Evolutionary conservation across 1,140 invertebrate species (phyloP).

Genomic region (Doryteuthis pealeii): DNA sequence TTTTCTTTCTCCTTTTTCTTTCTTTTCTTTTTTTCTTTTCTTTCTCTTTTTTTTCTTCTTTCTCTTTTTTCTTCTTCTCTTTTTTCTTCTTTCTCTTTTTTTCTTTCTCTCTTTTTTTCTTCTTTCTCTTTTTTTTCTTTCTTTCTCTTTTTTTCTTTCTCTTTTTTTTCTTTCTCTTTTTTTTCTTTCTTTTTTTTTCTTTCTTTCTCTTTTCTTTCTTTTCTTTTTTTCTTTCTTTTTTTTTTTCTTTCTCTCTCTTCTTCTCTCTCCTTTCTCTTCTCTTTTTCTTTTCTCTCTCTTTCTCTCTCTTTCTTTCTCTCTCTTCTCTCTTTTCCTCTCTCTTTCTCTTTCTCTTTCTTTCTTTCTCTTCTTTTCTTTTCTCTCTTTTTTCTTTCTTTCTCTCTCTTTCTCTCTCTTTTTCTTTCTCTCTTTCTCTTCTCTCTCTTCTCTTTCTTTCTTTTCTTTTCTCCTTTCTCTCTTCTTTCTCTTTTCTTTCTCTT

Average conservation of each 20-base stretch:
- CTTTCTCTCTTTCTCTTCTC: not conserved
- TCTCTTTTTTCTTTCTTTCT: not conserved
- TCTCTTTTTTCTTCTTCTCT: not conserved
- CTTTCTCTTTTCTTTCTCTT: not conserved
- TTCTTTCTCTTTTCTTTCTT: not conserved
- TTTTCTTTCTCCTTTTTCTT: not conserved
- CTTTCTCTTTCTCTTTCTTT: not conserved
- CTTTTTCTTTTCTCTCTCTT: not conserved
- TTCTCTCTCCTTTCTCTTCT: not conserved
- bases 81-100: not conserved
- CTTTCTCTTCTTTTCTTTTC: not conserved
- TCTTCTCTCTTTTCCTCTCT: not conserved
- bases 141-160: not conserved
- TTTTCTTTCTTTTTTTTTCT: not conserved
- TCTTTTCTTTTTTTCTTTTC: conserved; percentile 16
- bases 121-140: not conserved
- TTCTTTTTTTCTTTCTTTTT: not conserved
- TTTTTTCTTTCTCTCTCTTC: not conserved
- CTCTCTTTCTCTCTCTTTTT: not conserved
- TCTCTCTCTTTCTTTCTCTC: not conserved
- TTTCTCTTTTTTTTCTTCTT: too few species aligned
- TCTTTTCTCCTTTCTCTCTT: not conserved
- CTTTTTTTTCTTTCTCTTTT: not conserved
- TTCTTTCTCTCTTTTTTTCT: too few species aligned
- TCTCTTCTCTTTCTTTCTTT: not conserved